Base-by-base conservation (phyloP, 2,797 vertebrate genomes). In the Limosa lapponica region DNA sequence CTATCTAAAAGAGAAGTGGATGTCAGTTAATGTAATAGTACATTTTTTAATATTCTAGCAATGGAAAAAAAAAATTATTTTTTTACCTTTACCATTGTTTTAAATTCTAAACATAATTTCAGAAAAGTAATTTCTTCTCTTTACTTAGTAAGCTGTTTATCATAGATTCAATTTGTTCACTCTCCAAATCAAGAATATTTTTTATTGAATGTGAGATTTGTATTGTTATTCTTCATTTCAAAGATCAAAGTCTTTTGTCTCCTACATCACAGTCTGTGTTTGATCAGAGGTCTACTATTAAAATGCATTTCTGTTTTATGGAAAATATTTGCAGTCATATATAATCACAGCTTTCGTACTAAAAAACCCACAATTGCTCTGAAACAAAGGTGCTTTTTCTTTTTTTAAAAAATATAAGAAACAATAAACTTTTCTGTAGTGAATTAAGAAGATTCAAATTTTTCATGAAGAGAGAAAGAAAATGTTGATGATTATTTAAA, bases 201-300 rank as follows among this genome's bases (percentile, higher is more conserved):
- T 82, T 66, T 36, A 83, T 28, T 64, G 32, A 89, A 73, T 39
- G 24, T 49, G 16, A 61, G n/a, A 72, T 93, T 86, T 90, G 15
- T 75, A 75, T 79, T 89, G 25, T 61, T 87, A 67, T 78, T 93
- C 28, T 87, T 93, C 32, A 71, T 58, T 97, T 86, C 46, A 54
- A 84, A 95, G 58, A 90, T 69, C 67, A 89, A 93, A 92, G 59
- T 28, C 22, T 89, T 77, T 89, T 88, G 23, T 55, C 32, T 96
- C 51, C n/a, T 64, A 69, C 49, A 86, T 57, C 52, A 61, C 27
- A 55, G 30, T 30, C 37, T 41, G 1, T 82, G 24, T 90, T 77
- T 82, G 62, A 91, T 62, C 64, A 64, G 52, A 89, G 13, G 16
- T 19, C 58, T 59, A 36, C 48, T 82, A 78, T 52, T 59, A 71